A percentile compares a stretch with the other conserved stretches of the same genome.
These are phyloP conservation scores for Furnarius figulus DNA, from an alignment of 2,113 vertebrate genomes.

Conservation along the genomic window DNA sequence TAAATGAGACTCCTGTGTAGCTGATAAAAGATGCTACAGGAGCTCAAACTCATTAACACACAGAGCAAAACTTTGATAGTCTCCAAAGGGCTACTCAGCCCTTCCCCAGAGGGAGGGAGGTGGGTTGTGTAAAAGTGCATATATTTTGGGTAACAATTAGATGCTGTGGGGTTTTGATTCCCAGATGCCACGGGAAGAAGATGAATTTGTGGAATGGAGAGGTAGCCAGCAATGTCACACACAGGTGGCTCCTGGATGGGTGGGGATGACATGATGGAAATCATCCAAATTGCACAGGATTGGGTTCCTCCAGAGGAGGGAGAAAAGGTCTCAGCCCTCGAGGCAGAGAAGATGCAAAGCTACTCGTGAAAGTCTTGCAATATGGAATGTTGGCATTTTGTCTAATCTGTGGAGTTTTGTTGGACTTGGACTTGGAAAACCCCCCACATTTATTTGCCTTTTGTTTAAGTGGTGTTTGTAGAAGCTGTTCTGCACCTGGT, in stretches of 20 bases:
- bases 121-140: background rate
- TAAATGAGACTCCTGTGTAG: background rate
- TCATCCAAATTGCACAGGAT: background rate
- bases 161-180: accelerated
- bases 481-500: background rate
- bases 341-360: background rate
- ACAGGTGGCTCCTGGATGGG: background rate
- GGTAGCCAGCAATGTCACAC: background rate
- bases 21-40: background rate
- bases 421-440: background rate
- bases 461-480: background rate
- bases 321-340: background rate
- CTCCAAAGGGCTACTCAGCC: background rate
- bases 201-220: background rate
- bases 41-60: background rate
- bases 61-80: accelerated
- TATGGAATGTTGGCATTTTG: accelerated
- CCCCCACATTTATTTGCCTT: background rate
- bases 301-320: background rate
- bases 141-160: background rate
- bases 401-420: background rate
- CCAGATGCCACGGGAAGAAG: too few relatives aligned
- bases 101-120: too few relatives aligned
- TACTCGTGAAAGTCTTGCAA: background rate
- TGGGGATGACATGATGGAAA: background rate